Base-by-base conservation (phyloP, 1,140 invertebrate genomes). In the Gerris buenoi region DNA sequence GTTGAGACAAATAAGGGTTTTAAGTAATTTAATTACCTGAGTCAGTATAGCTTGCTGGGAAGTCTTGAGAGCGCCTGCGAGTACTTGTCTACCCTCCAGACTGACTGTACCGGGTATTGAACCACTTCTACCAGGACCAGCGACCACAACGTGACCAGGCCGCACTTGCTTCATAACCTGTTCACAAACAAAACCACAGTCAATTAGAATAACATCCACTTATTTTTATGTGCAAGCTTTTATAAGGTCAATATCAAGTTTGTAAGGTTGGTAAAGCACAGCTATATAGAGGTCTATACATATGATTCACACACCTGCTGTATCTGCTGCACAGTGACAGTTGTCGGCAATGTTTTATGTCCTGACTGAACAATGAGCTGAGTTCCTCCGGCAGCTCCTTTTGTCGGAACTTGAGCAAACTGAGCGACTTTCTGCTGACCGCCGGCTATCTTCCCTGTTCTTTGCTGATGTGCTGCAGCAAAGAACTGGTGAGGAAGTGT, bases 311-410 rank as follows among this genome's bases (percentile, higher is more conserved):
- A n/a, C n/a, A 88, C 85, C 73, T 89, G 87, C 68, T 88, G 87
- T 27, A 90, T 81, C 71, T 90, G 88, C 71, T 90, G 88, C 62
- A 90, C 82, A 0, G 86, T 88, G 75, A 88, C 83, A 1, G 85
- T 82, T 1, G 84, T 82, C 0, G 83, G 79, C 33, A 87, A 57
- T 18, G 83, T 79, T 74, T 89, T 88, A 69, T 78, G 78, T 5
- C 15, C 58, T 63, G 77, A 83, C 73, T 85, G 83, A 1, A 88
- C 83, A 27, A 88, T 85, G 14, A 86, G 70, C 68, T 84, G 84
- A 14, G 83, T 79, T 59, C 78, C 81, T 3, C 83, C 79, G 0
- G 80, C 82, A 64, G 72, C 74, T 72, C 82, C 81, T 1, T 74
- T 76, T 18, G 78, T 69, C 27, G 69, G 68, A 68, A 84, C 75